A percentile compares a stretch with the other conserved stretches of the same genome.
Conservation (phyloP, 2,797 vertebrate species). For the Pygocentrus nattereri region DNA sequence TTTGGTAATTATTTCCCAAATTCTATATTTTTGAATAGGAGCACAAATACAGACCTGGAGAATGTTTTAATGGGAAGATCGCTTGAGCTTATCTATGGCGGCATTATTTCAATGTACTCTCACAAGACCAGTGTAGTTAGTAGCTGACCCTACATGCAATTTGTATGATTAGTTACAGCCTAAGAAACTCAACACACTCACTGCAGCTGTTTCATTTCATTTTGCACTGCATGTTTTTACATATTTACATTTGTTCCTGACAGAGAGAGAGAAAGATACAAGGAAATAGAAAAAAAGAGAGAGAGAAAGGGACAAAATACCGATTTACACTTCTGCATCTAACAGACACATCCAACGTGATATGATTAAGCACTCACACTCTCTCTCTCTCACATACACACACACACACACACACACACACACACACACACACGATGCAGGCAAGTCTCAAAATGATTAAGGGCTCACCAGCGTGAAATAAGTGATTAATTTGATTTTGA, state of each 20-base stretch:
- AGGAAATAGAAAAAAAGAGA: background rate
- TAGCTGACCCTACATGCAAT: too few species aligned
- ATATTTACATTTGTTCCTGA: background rate
- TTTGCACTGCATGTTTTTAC: too few species aligned
- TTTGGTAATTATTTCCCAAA: too few species aligned
- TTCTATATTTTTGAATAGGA: too few species aligned
- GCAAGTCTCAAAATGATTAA: conserved; percentile 51
- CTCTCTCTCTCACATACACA: conserved; percentile 14
- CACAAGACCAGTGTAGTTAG: too few species aligned
- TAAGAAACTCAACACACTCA: too few species aligned
- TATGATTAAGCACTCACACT: conserved; percentile 42
- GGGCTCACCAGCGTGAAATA: conserved; percentile 50
- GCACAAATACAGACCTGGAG: too few species aligned
- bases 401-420: background rate
- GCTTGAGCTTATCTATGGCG: too few species aligned
- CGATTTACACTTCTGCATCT: background rate
- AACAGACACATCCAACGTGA: background rate
- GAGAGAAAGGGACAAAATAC: background rate
- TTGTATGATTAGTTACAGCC: too few species aligned
- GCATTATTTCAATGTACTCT: too few species aligned
- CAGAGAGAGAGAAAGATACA: background rate
- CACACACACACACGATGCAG: conserved; percentile 27
- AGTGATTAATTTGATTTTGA: conserved; percentile 53
- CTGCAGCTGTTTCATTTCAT: too few species aligned
- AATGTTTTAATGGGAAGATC: too few species aligned